Base-by-base conservation (phyloP, 2,888 invertebrate genomes). In the Pharmacophagus antenor region DNA sequence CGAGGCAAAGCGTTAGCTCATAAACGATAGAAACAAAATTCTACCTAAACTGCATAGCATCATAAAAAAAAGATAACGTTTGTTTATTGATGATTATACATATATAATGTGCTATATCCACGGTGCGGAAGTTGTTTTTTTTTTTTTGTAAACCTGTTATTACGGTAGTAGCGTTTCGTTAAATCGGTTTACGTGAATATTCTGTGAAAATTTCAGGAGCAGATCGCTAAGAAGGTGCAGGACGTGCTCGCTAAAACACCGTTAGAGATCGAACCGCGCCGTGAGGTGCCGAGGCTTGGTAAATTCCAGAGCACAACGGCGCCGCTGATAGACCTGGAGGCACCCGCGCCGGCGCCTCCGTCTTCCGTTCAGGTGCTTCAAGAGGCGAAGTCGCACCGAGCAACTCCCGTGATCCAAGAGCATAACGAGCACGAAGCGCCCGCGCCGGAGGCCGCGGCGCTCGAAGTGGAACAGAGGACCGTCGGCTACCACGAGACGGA, bases 231-330 rank as follows among this genome's bases (percentile, higher is more conserved):
- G 56, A 94, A 95, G 84, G 95, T 97, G 12, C 88, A 93, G 63
- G 92, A 92, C 51, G 94, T 96, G 0, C 83, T 97, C 46, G 92
- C 92, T 23, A 92, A 94, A 66, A 95, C 95, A 0, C 98, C 98
- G 0, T 84, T 97, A 1, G 92, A 93, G 63, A 85, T 90, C 37
- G 79, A 79, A 64, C 88, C 88, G 1, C 75, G 87, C 0, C 71
- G 83, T 0, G 84, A 82, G 56, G 69, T 84, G 41, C 87, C 88
- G 0, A 71, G 82, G 10, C 74, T 88, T 15, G 82, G 83, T 0
- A 77, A 81, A 50, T 70, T 83, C 17, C 78, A 79, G 27, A 69
- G 76, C n/a, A 68, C 76, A n/a, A 67, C 76, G 0, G 70, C 74
- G 1, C 74, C 85, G 0, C 85, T 89, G 49, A 76, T 87, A 20